Conservation (phyloP, 92 coral and sea anemone species). For the Epizoanthus rinbou region DNA sequence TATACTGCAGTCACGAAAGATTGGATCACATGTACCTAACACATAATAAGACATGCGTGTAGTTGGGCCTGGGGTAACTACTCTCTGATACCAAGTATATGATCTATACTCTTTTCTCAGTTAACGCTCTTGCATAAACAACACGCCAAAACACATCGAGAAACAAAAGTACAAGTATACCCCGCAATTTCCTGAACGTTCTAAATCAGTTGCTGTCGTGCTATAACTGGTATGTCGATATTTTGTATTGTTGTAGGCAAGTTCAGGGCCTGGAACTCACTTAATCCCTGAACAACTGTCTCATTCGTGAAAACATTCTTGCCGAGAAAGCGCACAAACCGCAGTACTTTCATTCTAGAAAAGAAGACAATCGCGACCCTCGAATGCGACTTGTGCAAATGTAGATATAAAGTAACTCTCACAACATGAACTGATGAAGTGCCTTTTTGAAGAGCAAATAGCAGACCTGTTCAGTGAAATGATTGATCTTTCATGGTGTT, state of each 20-base stretch:
- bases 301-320: not conserved
- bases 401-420: not conserved
- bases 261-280: not conserved
- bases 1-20: slow-evolving; percentile 6
- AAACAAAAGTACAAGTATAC: not conserved
- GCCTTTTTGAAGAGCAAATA: not conserved
- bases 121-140: too few relatives aligned
- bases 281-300: slow-evolving; percentile 10
- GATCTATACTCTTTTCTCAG: not conserved
- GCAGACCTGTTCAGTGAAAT: slow-evolving; percentile 25
- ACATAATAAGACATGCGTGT: not conserved
- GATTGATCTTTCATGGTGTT: slow-evolving; percentile 50
- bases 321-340: not conserved
- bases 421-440: not conserved
- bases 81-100: not conserved
- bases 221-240: not conserved
- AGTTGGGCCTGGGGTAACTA: not conserved
- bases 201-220: not conserved
- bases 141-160: not conserved
- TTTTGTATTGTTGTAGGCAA: not conserved
- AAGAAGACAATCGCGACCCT: not conserved
- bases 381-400: not conserved
- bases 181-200: not conserved
- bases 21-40: too few relatives aligned
- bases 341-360: not conserved